phyloP scores from a whole-genome alignment of 2,797 vertebrate genomes.

The Sardinella longiceps region DNA sequence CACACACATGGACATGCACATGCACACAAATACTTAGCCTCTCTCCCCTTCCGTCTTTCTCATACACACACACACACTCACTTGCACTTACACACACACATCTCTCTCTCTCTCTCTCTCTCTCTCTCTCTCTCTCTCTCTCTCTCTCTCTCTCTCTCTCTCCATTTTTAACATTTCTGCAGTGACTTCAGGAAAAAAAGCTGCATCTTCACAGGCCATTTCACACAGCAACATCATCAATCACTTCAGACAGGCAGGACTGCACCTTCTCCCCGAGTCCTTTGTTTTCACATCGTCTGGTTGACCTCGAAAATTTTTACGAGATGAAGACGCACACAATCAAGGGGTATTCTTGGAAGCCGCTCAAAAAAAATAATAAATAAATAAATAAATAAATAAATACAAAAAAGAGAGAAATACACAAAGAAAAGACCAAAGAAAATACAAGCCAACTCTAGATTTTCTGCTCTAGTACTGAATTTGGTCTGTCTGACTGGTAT shows the following conservation, averaged over 20 bases:
- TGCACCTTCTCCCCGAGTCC: slow-evolving; percentile 42
- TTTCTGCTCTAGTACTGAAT: background rate
- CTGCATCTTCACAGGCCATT: slow-evolving; percentile 78
- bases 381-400: too few species aligned
- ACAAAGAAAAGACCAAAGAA: background rate
- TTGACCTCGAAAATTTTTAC: slow-evolving; percentile 47
- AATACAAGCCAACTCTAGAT: slow-evolving; percentile 4
- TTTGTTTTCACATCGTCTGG: slow-evolving; percentile 43
- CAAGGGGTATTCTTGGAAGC: slow-evolving; percentile 27
- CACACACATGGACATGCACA: background rate
- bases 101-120: background rate
- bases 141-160: background rate
- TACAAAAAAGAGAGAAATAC: too few species aligned
- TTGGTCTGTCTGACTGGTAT: background rate
- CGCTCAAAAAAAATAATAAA: slow-evolving; percentile 57
- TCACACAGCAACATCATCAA: slow-evolving; percentile 77
- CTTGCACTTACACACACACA: too few species aligned
- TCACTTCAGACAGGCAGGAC: slow-evolving; percentile 67
- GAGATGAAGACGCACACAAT: slow-evolving; percentile 51
- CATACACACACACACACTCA: background rate
- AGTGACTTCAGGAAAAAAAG: slow-evolving; percentile 65
- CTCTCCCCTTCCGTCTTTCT: background rate
- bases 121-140: background rate
- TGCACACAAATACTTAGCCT: background rate
- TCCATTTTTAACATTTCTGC: slow-evolving; percentile 64